These are phyloP conservation scores for Rutpela maculata DNA, from an alignment of 2,888 invertebrate genomes.

Conservation along the genomic window DNA sequence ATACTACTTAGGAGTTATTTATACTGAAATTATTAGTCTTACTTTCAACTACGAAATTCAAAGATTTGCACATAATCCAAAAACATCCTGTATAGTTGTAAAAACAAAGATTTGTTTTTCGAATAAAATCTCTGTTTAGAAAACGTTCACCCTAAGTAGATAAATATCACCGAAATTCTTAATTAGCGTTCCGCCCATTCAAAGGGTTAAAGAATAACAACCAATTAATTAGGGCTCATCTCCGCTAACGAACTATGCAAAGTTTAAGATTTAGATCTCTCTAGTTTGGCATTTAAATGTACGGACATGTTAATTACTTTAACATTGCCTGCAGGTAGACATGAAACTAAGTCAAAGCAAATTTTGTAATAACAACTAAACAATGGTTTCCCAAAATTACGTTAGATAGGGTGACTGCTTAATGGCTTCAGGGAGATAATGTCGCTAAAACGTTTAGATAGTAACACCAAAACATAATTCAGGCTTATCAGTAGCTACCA, in stretches of 20 bases:
- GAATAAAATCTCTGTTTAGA: background rate
- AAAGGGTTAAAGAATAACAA: slow-evolving; percentile 11
- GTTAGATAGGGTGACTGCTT: slow-evolving; percentile 19
- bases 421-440: slow-evolving; percentile 25
- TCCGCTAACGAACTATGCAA: slow-evolving; percentile 13
- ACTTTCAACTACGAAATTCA: too few relatives aligned
- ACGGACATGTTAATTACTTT: slow-evolving; percentile 23
- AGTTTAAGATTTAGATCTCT: slow-evolving; percentile 3
- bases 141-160: background rate
- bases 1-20: too few relatives aligned
- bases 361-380: slow-evolving; percentile 24
- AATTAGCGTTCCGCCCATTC: background rate
- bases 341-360: slow-evolving; percentile 13
- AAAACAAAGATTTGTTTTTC: background rate
- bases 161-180: slow-evolving; percentile 1
- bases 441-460: slow-evolving; percentile 20
- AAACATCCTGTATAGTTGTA: too few relatives aligned
- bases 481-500: slow-evolving; percentile 13
- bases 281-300: slow-evolving; percentile 4
- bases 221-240: slow-evolving; percentile 10
- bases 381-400: slow-evolving; percentile 27
- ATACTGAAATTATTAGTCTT: too few relatives aligned
- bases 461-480: slow-evolving; percentile 21
- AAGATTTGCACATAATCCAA: too few relatives aligned
- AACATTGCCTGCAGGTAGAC: slow-evolving; percentile 3